phyloP scores from a whole-genome alignment of 2,888 invertebrate genomes.

The Hemithea aestivaria region DNA sequence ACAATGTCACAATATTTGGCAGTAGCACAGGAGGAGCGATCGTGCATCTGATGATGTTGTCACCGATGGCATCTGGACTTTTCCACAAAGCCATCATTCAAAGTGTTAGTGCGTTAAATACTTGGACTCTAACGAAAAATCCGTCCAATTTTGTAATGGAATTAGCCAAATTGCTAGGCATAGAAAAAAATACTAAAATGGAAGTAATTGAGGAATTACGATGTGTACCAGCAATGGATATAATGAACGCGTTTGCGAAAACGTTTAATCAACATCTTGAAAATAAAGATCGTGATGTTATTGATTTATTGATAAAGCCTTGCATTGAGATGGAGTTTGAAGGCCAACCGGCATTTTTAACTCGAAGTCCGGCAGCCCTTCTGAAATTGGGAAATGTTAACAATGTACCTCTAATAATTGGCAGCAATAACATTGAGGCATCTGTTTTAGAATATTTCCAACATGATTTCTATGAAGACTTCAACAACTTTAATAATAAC shows the following conservation, averaged over 20 bases:
- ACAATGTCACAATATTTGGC: constrained; percentile 71
- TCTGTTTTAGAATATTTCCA: constrained; percentile 43
- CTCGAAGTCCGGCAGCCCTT: constrained; percentile 54
- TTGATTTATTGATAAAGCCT: constrained; percentile 58
- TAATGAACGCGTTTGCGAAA: constrained; percentile 41
- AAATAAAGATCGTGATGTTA: constrained; percentile 32
- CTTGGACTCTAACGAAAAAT: constrained; percentile 58
- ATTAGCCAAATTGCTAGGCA: constrained; percentile 49
- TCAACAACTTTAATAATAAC: constrained; percentile 53
- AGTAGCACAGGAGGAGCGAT: constrained; percentile 66
- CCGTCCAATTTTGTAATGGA: constrained; percentile 46
- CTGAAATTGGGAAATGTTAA: constrained; percentile 62
- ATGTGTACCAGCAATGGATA: constrained; percentile 37
- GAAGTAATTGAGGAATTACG: constrained; percentile 58
- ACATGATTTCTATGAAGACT: constrained; percentile 48
- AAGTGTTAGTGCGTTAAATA: constrained; percentile 64
- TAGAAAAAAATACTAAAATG: constrained; percentile 40
- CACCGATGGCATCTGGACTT: constrained; percentile 66
- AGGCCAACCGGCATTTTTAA: constrained; percentile 61
- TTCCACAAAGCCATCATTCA: constrained; percentile 71
- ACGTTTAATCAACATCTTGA: constrained; percentile 20
- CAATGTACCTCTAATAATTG: constrained; percentile 67
- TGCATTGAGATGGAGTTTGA: constrained; percentile 67
- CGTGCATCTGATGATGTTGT: constrained; percentile 68
- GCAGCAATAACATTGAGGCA: constrained; percentile 61